A percentile compares a stretch with the other conserved stretches of the same genome.
Conservation (phyloP, 35 echinoderm and acorn worm genomes). For the Apostichopus japonicus region DNA sequence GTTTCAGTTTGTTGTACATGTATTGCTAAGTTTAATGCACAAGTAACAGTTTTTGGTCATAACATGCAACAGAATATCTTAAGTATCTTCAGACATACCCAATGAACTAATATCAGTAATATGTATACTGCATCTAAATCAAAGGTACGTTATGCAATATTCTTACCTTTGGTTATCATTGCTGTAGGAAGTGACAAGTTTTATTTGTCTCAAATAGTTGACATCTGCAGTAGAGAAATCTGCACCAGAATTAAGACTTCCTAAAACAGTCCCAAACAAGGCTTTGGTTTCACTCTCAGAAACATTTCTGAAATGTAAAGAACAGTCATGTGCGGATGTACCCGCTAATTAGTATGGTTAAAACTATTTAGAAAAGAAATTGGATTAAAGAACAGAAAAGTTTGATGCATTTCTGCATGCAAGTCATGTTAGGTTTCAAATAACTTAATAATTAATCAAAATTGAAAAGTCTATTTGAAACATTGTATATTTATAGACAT, state of each 20-base stretch:
- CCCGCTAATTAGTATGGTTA: too few relatives aligned
- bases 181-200: slow-evolving; percentile 49
- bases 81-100: too few relatives aligned
- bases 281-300: slow-evolving; percentile 56
- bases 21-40: too few relatives aligned
- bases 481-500: too few relatives aligned
- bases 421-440: neutral
- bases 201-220: slow-evolving; percentile 53
- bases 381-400: too few relatives aligned
- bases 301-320: slow-evolving; percentile 35
- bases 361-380: too few relatives aligned
- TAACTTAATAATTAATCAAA: neutral
- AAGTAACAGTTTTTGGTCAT: too few relatives aligned
- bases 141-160: neutral
- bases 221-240: slow-evolving; percentile 12
- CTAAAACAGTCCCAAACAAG: slow-evolving; percentile 49
- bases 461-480: too few relatives aligned
- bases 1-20: too few relatives aligned
- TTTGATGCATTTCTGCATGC: too few relatives aligned
- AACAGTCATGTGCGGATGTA: neutral
- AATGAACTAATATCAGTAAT: too few relatives aligned
- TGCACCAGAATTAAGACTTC: slow-evolving; percentile 16
- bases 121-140: neutral
- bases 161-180: slow-evolving; percentile 45
- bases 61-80: too few relatives aligned